A percentile compares a stretch with the other conserved stretches of the same genome.
phyloP scores from a whole-genome alignment of 1,140 invertebrate genomes.

The Drosophila gunungcola region DNA sequence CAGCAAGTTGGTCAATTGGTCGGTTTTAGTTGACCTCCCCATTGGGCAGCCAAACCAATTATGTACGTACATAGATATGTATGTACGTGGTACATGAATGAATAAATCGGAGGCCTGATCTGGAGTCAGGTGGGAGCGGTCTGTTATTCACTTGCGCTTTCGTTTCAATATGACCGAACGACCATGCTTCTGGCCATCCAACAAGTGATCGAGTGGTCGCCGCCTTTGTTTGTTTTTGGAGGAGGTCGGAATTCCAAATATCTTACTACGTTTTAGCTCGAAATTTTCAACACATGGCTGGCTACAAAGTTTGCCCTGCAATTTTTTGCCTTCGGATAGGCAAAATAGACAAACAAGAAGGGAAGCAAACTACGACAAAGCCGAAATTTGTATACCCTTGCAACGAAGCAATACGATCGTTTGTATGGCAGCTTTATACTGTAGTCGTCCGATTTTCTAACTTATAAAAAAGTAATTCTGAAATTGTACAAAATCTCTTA shows the following conservation, averaged over 20 bases:
- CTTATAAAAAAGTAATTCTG: too few species aligned
- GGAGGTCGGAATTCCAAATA: constrained; percentile 63
- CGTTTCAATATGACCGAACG: constrained; percentile 53
- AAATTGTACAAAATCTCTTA: too few species aligned
- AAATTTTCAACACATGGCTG: background rate
- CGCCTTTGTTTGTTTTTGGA: constrained; percentile 63
- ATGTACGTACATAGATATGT: background rate
- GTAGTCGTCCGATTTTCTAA: too few species aligned
- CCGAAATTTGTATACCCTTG: too few species aligned
- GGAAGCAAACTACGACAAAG: too few species aligned
- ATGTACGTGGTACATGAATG: background rate
- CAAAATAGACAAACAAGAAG: too few species aligned
- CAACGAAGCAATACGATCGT: too few species aligned
- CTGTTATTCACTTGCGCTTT: constrained; percentile 65
- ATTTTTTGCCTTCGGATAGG: too few species aligned
- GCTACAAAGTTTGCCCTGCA: too few species aligned
- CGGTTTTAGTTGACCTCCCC: constrained; percentile 29
- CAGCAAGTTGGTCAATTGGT: constrained; percentile 10
- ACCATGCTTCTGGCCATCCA: constrained; percentile 19
- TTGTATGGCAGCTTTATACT: too few species aligned
- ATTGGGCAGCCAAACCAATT: constrained; percentile 29
- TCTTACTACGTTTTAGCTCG: constrained; percentile 24
- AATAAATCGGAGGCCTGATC: constrained; percentile 11
- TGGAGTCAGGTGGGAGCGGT: constrained; percentile 21
- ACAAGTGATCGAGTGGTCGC: constrained; percentile 49